A percentile compares a stretch with the other conserved stretches of the same genome.
Conservation (phyloP, 1,140 invertebrate genomes). For the Macrotrachela quadricornifera region DNA sequence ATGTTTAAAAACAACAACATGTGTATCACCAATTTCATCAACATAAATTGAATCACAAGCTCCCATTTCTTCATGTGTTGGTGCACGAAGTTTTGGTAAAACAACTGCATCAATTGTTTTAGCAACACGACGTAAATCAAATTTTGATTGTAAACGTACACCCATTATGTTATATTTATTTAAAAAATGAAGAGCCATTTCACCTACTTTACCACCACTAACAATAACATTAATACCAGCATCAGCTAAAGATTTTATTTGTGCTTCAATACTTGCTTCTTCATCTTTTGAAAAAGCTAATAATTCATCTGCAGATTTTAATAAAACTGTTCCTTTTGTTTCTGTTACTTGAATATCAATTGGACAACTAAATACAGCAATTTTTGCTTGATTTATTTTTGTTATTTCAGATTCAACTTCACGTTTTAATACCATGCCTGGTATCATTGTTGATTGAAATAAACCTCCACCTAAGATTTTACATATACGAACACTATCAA, state of each 20-base stretch:
- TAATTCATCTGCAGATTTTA: conserved; percentile 81
- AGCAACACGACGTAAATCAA: conserved; percentile 75
- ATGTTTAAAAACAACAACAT: conserved; percentile 69
- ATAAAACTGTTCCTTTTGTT: conserved; percentile 94
- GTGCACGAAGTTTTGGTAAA: conserved; percentile 51
- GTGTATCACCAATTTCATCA: conserved; percentile 87
- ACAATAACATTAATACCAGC: conserved; percentile 73
- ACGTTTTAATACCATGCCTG: conserved; percentile 93
- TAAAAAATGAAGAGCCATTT: conserved; percentile 83
- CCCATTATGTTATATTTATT: conserved; percentile 96
- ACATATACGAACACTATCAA: conserved; percentile 86
- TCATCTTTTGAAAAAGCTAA: conserved; percentile 80
- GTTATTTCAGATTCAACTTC: conserved; percentile 78
- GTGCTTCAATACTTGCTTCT: conserved; percentile 72
- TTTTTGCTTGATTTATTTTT: conserved; percentile 41
- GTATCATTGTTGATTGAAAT: conserved; percentile 49
- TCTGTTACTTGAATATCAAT: conserved; percentile 91
- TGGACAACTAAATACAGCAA: conserved; percentile 81
- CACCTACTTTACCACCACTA: conserved; percentile 87
- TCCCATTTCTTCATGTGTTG: conserved; percentile 70
- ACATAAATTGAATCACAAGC: conserved; percentile 69
- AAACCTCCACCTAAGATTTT: conserved; percentile 70
- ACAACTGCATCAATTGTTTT: conserved; percentile 68
- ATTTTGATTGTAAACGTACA: conserved; percentile 81
- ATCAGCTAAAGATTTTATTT: conserved; percentile 74